phyloP scores from a whole-genome alignment of 2,797 vertebrate genomes.

The Cyprinella venusta region DNA sequence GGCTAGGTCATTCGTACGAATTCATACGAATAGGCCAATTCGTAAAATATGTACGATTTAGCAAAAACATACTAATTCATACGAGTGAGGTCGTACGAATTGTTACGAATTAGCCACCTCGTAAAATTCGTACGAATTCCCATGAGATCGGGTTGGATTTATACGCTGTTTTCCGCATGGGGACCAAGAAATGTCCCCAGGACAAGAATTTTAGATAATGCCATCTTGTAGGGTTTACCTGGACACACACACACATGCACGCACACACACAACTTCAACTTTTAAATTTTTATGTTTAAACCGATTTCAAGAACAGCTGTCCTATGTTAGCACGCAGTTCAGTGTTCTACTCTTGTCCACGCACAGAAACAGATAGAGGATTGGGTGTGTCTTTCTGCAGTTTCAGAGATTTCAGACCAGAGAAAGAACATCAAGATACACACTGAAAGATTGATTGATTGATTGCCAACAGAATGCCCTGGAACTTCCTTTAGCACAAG shows the following conservation, averaged over 20 bases:
- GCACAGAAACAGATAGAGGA: slow-evolving; percentile 25
- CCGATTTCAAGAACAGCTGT: not conserved
- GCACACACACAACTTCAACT: not conserved
- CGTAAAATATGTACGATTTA: too few relatives aligned
- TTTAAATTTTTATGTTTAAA: not conserved
- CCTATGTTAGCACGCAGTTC: slow-evolving; percentile 4
- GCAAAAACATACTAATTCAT: too few relatives aligned
- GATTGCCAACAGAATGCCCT: slow-evolving; percentile 47
- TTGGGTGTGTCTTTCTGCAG: slow-evolving; percentile 39
- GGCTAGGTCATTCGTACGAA: too few relatives aligned
- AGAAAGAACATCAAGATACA: slow-evolving; percentile 55
- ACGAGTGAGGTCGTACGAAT: too few relatives aligned
- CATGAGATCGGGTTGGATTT: too few relatives aligned
- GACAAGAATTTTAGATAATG: too few relatives aligned
- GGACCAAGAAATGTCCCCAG: too few relatives aligned
- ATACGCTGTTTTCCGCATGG: too few relatives aligned
- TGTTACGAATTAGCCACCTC: too few relatives aligned
- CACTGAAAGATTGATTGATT: slow-evolving; percentile 49
- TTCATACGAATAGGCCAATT: too few relatives aligned
- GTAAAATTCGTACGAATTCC: too few relatives aligned
- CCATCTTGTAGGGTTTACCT: too few relatives aligned
- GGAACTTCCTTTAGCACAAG: slow-evolving; percentile 49
- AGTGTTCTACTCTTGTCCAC: slow-evolving; percentile 17
- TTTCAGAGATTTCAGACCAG: slow-evolving; percentile 37
- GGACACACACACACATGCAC: not conserved